These are phyloP conservation scores for Syngnathoides biaculeatus DNA, from an alignment of 2,113 vertebrate species.

Conservation along the genomic window DNA sequence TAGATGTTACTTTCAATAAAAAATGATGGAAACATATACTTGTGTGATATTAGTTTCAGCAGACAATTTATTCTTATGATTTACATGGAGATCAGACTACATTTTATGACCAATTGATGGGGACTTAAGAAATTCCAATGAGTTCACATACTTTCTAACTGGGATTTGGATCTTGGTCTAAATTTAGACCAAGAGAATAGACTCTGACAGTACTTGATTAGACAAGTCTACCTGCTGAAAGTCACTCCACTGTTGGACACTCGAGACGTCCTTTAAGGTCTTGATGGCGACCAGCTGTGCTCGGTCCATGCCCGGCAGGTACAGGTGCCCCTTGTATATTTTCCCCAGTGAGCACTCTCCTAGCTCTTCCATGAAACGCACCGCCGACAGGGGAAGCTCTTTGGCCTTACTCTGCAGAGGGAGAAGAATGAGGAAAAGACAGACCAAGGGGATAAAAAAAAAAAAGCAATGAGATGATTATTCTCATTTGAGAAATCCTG, in stretches of 20 bases:
- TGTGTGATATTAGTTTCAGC: no score
- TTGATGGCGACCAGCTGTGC: slow-evolving; percentile 95
- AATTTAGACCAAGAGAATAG: neutral
- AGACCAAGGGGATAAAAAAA: neutral
- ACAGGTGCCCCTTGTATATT: slow-evolving; percentile 97
- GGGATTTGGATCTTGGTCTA: neutral
- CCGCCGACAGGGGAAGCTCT: slow-evolving; percentile 92
- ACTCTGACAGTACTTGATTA: no score
- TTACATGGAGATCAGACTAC: no score
- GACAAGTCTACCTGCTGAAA: slow-evolving; percentile 80
- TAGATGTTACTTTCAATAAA: no score
- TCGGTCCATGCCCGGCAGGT: slow-evolving; percentile 96
- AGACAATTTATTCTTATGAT: no score
- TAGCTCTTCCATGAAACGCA: slow-evolving; percentile 97
- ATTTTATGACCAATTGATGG: no score
- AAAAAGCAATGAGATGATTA: slow-evolving; percentile 12
- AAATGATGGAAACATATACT: no score
- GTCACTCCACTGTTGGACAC: slow-evolving; percentile 87
- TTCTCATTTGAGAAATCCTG: slow-evolving; percentile 11
- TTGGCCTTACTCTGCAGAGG: slow-evolving; percentile 87
- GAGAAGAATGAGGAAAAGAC: slow-evolving; percentile 2
- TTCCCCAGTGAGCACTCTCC: slow-evolving; percentile 90
- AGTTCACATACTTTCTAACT: no score
- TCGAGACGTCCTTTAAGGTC: slow-evolving; percentile 91
- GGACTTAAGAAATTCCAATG: no score